Percentiles rank a stretch among this genome's conserved stretches.
These are phyloP conservation scores for Choristoneura rosaceana DNA, from an alignment of 2,888 invertebrate genomes.

Conservation along the genomic window DNA sequence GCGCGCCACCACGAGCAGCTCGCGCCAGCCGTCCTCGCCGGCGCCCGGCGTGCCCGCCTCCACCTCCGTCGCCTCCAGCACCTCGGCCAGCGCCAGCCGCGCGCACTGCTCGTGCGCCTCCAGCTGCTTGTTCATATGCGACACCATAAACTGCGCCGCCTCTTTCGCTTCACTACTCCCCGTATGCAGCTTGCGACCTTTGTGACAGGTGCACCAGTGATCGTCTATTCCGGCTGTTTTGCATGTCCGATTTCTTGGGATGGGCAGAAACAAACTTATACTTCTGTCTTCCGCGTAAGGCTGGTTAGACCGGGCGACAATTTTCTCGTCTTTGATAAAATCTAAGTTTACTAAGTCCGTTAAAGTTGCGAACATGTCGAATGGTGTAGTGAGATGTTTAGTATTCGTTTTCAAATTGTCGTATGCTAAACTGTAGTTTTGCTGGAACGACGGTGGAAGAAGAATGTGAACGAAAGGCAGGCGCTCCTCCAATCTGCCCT, in stretches of 20 bases:
- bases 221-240: constrained; percentile 90
- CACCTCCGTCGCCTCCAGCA: constrained; percentile 89
- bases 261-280: constrained; percentile 91
- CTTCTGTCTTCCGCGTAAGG: constrained; percentile 82
- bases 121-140: constrained; percentile 88
- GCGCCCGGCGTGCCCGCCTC: constrained; percentile 68
- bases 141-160: constrained; percentile 87
- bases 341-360: constrained; percentile 87
- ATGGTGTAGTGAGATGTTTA: constrained; percentile 91
- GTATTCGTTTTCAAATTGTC: constrained; percentile 88
- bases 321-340: constrained; percentile 68
- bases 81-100: constrained; percentile 84
- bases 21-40: constrained; percentile 77
- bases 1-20: constrained; percentile 87
- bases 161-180: constrained; percentile 83
- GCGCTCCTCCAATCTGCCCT: constrained; percentile 94
- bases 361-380: constrained; percentile 93
- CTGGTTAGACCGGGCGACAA: constrained; percentile 63
- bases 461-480: constrained; percentile 92
- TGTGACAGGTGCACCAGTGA: constrained; percentile 96
- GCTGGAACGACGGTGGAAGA: constrained; percentile 90
- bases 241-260: constrained; percentile 91
- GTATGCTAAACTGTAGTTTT: constrained; percentile 86
- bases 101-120: constrained; percentile 88
- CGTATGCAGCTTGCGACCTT: constrained; percentile 83